phyloP scores from a whole-genome alignment of 2,888 invertebrate genomes.

The Leptura quadrifasciata region DNA sequence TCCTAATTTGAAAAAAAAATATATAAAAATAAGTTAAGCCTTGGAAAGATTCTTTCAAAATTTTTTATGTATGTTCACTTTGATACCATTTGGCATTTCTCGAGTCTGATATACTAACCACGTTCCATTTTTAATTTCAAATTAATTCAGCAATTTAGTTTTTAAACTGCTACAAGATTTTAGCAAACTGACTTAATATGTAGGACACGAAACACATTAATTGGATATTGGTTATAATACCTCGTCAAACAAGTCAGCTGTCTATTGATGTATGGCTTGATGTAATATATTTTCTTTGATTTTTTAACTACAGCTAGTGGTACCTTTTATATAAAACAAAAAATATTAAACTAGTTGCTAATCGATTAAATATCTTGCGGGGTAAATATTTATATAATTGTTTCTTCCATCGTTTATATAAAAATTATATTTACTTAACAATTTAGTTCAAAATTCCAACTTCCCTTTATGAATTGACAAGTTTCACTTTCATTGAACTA shows the following conservation, averaged over 20 bases:
- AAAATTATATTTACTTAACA: not conserved
- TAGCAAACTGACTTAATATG: constrained; percentile 22
- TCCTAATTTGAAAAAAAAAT: too few species aligned
- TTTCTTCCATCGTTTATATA: not conserved
- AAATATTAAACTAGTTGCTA: not conserved
- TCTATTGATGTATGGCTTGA: not conserved
- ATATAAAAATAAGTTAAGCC: too few species aligned
- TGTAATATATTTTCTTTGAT: constrained; percentile 16
- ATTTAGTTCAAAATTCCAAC: not conserved
- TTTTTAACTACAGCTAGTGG: not conserved
- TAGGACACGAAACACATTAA: constrained; percentile 17
- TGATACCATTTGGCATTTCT: too few species aligned
- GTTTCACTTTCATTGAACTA: not conserved
- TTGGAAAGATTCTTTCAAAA: too few species aligned
- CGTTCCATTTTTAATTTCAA: not conserved
- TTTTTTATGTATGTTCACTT: too few species aligned
- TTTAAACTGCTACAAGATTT: constrained; percentile 12
- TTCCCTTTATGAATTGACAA: not conserved
- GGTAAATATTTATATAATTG: not conserved
- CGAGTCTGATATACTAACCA: too few species aligned
- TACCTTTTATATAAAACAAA: not conserved
- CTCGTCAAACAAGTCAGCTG: not conserved
- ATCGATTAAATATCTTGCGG: not conserved
- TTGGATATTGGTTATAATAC: constrained; percentile 11
- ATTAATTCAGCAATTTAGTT: not conserved